Base-by-base conservation (phyloP, 2,797 vertebrate species). In the Pseudomugil gertrudae region DNA sequence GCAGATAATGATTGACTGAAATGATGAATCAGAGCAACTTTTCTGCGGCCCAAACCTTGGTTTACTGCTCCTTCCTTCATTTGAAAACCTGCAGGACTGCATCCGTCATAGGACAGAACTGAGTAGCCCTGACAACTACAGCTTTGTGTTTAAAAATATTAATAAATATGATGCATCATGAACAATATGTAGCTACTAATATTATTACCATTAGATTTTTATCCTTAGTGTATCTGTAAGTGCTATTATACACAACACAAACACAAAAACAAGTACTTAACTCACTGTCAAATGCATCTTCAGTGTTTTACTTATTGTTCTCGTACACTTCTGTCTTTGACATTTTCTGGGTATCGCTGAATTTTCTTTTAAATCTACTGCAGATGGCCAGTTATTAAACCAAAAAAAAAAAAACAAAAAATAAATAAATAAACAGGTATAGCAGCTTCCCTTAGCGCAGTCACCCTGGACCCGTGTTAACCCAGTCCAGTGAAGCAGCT, bases 401-500 rank as follows among this genome's bases (percentile, higher is more conserved):
- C 51, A 51, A 11, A 10, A 24, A 52, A 23, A 13, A 15, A 3
- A 61, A 47, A 47, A 29, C 38, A 3, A 17, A 0, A 21, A 5
- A 19, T 3, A 29, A 6, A 55, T 55, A 43, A 23, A 17, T 9
- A 64, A 30, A 14, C 9, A 6, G 15, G 50, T 17, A 24, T 50
- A 26, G 43, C 29, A 48, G 14, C 14, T 23, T 61, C 30, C 13
- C 32, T 29, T 8, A 55, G 29, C 63, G 27, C 40, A 35, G 13
- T 47, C 53, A 65, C 38, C 35, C 52, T 21, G 10, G 51, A 65
- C 8, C 8, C 33, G 48, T 33, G 56, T 65, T 21, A 26, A 30
- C 55, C 19, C 51, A 55, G 4, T 24, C 55, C 26, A 45, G 52
- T 26, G 38, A 13, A 58, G 32, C 35, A 24, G 27, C 48, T 45